These are phyloP conservation scores for Ephydatia muelleri DNA, from an alignment of 37 sponge, comb jelly and placozoan species.

Conservation along the genomic window DNA sequence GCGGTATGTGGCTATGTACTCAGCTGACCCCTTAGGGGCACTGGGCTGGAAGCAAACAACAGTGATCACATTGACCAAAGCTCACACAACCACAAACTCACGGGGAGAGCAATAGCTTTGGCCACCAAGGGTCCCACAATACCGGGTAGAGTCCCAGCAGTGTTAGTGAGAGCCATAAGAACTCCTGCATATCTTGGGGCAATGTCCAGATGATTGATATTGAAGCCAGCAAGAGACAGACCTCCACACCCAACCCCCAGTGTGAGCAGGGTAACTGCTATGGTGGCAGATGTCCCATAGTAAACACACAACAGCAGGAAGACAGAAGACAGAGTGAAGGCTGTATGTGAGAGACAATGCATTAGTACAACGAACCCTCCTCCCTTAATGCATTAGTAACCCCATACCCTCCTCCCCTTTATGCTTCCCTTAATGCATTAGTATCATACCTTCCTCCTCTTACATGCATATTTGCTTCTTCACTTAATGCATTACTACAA, in stretches of 20 bases:
- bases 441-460: no score
- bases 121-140: constrained; percentile 80
- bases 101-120: constrained; percentile 55
- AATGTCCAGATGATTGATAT: constrained; percentile 81
- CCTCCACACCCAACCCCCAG: constrained; percentile 60
- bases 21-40: constrained; percentile 12
- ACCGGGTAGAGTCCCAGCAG: constrained; percentile 80
- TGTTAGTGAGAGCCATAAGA: constrained; percentile 91
- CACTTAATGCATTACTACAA: no score
- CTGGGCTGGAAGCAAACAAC: constrained; percentile 15
- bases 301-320: constrained; percentile 83
- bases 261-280: constrained; percentile 60
- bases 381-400: no score
- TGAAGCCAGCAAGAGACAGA: constrained; percentile 57
- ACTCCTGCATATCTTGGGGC: constrained; percentile 86
- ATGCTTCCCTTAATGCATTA: no score
- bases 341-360: constrained; percentile 42
- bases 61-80: not conserved
- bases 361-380: no score
- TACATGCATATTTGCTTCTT: no score
- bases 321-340: constrained; percentile 32
- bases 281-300: constrained; percentile 42
- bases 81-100: not conserved
- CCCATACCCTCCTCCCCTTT: no score
- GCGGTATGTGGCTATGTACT: constrained; percentile 4